Conservation (phyloP, 2,888 invertebrate species). For the Gordius sp. region DNA sequence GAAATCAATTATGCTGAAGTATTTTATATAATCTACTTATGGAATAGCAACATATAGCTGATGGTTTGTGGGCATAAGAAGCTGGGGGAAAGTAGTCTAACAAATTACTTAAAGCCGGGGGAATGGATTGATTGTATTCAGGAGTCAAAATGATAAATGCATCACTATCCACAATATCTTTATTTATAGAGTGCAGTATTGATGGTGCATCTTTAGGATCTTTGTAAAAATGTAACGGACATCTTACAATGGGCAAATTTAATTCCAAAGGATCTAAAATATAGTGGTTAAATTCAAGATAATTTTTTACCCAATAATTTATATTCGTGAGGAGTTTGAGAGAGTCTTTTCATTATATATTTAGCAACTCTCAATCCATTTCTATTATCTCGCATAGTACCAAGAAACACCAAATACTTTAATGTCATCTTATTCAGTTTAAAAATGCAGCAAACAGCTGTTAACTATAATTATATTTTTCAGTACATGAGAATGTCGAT, state of each 20-base stretch:
- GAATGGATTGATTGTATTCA: constrained; percentile 26
- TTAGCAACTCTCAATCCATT: constrained; percentile 24
- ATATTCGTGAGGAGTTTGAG: constrained; percentile 22
- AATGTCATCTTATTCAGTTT: no score
- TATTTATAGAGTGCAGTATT: constrained; percentile 24
- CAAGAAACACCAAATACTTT: constrained; percentile 21
- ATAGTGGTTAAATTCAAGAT: constrained; percentile 1
- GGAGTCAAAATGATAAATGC: constrained; percentile 29
- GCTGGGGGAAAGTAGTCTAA: constrained; percentile 30
- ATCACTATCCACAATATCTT: constrained; percentile 26
- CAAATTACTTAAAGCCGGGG: constrained; percentile 31
- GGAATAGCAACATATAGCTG: constrained; percentile 26
- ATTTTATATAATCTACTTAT: constrained; percentile 22
- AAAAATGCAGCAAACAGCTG: no score
- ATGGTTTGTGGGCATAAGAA: constrained; percentile 27
- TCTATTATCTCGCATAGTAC: constrained; percentile 25
- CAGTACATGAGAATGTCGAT: no score
- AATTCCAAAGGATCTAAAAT: constrained; percentile 28
- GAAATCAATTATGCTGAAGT: constrained; percentile 5
- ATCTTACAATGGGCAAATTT: constrained; percentile 25
- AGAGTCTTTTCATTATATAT: constrained; percentile 23
- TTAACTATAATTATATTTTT: no score
- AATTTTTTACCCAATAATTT: constrained; percentile 25
- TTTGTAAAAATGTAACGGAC: constrained; percentile 25
- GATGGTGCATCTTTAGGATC: constrained; percentile 24